Evolutionary conservation across 1,140 invertebrate genomes (phyloP).

Genomic region (Drosophila neocordata): DNA sequence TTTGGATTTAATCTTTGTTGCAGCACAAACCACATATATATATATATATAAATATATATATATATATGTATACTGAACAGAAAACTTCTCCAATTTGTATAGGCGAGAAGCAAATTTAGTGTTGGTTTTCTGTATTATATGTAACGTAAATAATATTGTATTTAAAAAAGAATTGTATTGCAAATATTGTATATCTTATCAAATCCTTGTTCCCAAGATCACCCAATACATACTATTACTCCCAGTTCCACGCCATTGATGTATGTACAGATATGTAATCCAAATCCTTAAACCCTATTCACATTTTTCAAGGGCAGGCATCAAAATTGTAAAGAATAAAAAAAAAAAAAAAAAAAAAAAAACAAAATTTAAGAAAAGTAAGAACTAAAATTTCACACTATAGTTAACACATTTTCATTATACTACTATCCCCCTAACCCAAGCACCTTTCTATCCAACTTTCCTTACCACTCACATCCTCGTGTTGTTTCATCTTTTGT

Average conservation of each 20-base stretch:
- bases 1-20: slow-evolving; percentile 1
- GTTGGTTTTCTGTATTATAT: slow-evolving; percentile 15
- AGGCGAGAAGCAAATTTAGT: slow-evolving; percentile 2
- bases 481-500: not conserved
- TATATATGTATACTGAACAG: not conserved
- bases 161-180: slow-evolving; percentile 14
- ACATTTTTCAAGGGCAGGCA: slow-evolving; percentile 26
- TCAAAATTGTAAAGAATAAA: slow-evolving; percentile 55
- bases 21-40: slow-evolving; percentile 2
- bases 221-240: slow-evolving; percentile 34
- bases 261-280: slow-evolving; percentile 58
- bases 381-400: slow-evolving; percentile 22
- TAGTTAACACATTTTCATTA: slow-evolving; percentile 47
- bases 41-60: not conserved
- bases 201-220: slow-evolving; percentile 13
- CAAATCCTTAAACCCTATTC: slow-evolving; percentile 21
- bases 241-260: slow-evolving; percentile 55
- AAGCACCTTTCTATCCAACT: not conserved
- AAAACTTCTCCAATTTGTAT: slow-evolving; percentile 3
- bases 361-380: slow-evolving; percentile 28
- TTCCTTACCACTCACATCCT: too few species aligned
- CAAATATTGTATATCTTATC: slow-evolving; percentile 17
- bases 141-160: slow-evolving; percentile 19
- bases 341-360: slow-evolving; percentile 38
- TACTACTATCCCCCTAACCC: slow-evolving; percentile 15